phyloP scores from a whole-genome alignment of 2,797 vertebrate genomes.

The Cryptoblepharus egeriae region DNA sequence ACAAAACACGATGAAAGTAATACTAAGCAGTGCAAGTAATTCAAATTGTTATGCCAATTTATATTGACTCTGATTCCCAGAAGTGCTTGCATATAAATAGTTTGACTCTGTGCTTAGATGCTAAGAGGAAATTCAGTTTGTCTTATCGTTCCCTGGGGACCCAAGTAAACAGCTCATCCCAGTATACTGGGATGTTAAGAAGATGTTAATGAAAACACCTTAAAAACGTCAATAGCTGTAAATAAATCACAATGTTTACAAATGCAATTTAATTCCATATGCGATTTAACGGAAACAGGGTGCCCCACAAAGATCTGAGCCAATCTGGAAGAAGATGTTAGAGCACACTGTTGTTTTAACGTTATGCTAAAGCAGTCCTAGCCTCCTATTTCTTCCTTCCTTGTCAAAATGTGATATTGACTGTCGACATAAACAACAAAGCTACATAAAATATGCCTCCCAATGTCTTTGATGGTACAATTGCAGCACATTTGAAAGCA shows the following conservation, averaged over 20 bases:
- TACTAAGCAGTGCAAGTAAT: slow-evolving; percentile 1
- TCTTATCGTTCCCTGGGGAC: slow-evolving; percentile 34
- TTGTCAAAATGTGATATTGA: slow-evolving; percentile 50
- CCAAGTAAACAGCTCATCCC: slow-evolving; percentile 8
- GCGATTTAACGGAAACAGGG: slow-evolving; percentile 37
- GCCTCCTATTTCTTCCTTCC: slow-evolving; percentile 37
- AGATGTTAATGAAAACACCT: slow-evolving; percentile 37
- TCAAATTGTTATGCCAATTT: slow-evolving; percentile 32
- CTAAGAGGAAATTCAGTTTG: slow-evolving; percentile 36
- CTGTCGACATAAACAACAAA: slow-evolving; percentile 60
- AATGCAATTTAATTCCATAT: slow-evolving; percentile 25
- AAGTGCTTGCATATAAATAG: slow-evolving; percentile 2
- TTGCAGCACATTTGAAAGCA: slow-evolving; percentile 51
- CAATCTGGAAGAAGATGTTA: slow-evolving; percentile 16
- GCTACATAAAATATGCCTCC: slow-evolving; percentile 53
- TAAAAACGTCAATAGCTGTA: slow-evolving; percentile 29
- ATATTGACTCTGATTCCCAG: slow-evolving; percentile 39
- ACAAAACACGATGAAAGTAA: not conserved
- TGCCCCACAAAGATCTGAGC: not conserved
- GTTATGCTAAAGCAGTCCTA: slow-evolving; percentile 34
- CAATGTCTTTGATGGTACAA: slow-evolving; percentile 41
- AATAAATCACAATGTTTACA: slow-evolving; percentile 36
- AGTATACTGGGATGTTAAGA: not conserved
- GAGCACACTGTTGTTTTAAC: slow-evolving; percentile 26
- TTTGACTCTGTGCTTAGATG: slow-evolving; percentile 6